Conservation (phyloP, 2,797 vertebrate species). For the Hyperoplus lanceolatus region DNA sequence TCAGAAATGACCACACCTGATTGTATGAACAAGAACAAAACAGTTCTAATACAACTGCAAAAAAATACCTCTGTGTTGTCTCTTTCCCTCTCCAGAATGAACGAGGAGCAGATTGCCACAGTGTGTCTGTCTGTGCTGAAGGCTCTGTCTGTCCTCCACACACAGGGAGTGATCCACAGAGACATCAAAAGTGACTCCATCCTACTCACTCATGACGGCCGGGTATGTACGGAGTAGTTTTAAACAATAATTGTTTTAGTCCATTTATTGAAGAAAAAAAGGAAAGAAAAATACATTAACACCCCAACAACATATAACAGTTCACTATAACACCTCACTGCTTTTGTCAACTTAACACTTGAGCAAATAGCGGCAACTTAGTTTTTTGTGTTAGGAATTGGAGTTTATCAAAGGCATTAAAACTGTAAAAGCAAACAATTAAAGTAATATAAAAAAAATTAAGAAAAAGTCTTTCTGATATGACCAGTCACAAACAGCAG, state of each 20-base stretch:
- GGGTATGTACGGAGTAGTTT: slow-evolving; percentile 79
- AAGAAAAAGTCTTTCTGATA: background rate
- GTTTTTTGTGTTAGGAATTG: background rate
- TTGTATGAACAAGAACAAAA: background rate
- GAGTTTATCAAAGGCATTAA: background rate
- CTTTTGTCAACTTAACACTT: background rate
- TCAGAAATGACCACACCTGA: background rate
- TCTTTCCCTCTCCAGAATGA: slow-evolving; percentile 87
- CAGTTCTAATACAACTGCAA: no score
- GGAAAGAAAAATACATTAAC: no score
- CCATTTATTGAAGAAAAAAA: no score
- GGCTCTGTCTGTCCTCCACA: slow-evolving; percentile 92
- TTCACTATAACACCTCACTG: background rate
- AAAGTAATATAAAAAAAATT: background rate
- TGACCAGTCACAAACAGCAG: background rate
- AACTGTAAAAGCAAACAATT: background rate
- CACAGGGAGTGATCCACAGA: slow-evolving; percentile 95
- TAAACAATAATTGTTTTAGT: no score
- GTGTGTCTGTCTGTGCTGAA: slow-evolving; percentile 94
- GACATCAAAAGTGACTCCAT: slow-evolving; percentile 99
- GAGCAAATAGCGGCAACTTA: background rate
- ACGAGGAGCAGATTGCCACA: slow-evolving; percentile 95
- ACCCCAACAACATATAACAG: no score
- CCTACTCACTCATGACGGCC: slow-evolving; percentile 94
- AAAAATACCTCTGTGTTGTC: background rate